These are phyloP conservation scores for Perizoma affinitatum DNA, from an alignment of 2,888 invertebrate species.

Conservation along the genomic window DNA sequence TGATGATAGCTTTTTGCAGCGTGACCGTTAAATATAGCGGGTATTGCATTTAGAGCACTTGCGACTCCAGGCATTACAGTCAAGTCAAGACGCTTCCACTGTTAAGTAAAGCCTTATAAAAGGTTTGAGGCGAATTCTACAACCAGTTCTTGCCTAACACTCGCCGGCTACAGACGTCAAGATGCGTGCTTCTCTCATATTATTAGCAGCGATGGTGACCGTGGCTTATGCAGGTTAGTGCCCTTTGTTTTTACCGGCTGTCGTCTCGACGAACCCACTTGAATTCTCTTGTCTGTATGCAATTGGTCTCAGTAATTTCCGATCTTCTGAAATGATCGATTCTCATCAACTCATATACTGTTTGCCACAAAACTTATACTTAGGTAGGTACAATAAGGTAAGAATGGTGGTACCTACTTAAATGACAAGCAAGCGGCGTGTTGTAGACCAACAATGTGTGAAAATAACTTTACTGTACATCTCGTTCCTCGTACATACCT, in stretches of 20 bases:
- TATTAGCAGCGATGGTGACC: constrained; percentile 66
- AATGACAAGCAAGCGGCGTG: too few relatives aligned
- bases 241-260: constrained; percentile 67
- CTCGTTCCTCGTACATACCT: not conserved
- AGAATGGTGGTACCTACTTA: not conserved
- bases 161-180: constrained; percentile 56
- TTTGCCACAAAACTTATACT: constrained; percentile 9
- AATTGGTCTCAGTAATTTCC: constrained; percentile 53
- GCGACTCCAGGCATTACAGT: constrained; percentile 50
- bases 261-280: constrained; percentile 39
- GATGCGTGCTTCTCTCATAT: constrained; percentile 68
- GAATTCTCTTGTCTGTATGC: constrained; percentile 51
- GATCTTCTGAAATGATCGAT: constrained; percentile 38
- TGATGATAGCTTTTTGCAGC: constrained; percentile 59
- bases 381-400: too few relatives aligned
- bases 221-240: constrained; percentile 80
- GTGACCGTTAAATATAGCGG: constrained; percentile 62
- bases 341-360: constrained; percentile 7
- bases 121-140: constrained; percentile 51
- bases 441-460: too few relatives aligned
- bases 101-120: constrained; percentile 62
- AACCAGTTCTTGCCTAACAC: constrained; percentile 68
- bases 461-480: too few relatives aligned
- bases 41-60: constrained; percentile 49
- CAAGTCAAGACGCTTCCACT: constrained; percentile 47